phyloP scores from a whole-genome alignment of 2,797 vertebrate genomes.

The Aulostomus chinensis region DNA sequence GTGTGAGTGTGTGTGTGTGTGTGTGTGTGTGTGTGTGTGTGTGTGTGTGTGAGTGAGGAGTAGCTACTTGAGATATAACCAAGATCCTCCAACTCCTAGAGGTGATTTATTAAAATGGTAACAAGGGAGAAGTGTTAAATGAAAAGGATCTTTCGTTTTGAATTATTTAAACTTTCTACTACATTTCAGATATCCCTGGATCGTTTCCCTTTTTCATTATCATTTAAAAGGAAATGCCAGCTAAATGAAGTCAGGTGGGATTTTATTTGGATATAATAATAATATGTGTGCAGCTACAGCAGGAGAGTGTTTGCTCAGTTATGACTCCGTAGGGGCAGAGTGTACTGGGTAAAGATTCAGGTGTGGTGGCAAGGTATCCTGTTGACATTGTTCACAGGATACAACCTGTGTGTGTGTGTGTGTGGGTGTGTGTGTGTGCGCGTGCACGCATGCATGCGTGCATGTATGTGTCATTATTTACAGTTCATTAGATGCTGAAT shows the following conservation, averaged over 20 bases:
- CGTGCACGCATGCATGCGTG: no score
- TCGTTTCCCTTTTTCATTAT: not conserved
- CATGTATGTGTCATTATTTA: not conserved
- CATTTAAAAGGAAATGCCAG: not conserved
- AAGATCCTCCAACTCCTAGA: not conserved
- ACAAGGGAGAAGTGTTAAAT: not conserved
- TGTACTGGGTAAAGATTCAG: no score
- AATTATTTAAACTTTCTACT: no score
- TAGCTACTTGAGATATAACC: not conserved
- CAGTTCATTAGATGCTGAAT: conserved; percentile 17
- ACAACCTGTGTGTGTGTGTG: conserved; percentile 27
- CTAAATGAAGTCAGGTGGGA: not conserved
- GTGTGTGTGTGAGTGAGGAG: not conserved
- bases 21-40: conserved; percentile 12
- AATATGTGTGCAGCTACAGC: no score
- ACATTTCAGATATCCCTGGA: not conserved
- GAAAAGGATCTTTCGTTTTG: not conserved
- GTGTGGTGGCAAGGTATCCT: no score
- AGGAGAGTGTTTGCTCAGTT: no score
- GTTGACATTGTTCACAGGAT: conserved; percentile 71
- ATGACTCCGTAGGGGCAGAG: not conserved
- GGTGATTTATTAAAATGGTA: not conserved
- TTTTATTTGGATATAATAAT: no score
- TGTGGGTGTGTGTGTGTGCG: conserved; percentile 1
- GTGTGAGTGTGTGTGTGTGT: conserved; percentile 15